phyloP scores from a whole-genome alignment of 1,140 invertebrate species.

The Gerris buenoi region DNA sequence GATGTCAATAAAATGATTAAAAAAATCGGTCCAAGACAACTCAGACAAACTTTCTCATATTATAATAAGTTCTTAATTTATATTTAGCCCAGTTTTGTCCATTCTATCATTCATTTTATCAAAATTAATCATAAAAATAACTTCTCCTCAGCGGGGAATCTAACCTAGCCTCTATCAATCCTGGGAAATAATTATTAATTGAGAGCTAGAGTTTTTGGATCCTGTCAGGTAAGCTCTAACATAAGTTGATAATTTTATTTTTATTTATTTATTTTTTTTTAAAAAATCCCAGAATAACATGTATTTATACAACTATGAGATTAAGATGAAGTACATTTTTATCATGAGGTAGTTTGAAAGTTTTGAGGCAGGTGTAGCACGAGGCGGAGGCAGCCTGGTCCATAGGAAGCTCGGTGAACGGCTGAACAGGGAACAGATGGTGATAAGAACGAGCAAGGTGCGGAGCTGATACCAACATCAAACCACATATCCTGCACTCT shows the following conservation, averaged over 20 bases:
- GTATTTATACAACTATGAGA: conserved; percentile 1
- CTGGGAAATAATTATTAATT: not conserved
- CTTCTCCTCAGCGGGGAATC: no score
- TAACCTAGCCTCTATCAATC: no score
- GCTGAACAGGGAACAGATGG: conserved; percentile 81
- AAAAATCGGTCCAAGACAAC: no score
- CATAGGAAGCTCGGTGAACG: conserved; percentile 50
- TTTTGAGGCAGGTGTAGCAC: conserved; percentile 16
- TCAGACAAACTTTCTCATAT: no score
- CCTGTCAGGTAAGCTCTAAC: not conserved
- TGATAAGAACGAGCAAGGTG: conserved; percentile 94
- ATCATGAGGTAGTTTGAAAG: conserved; percentile 31
- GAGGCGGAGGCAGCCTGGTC: not conserved
- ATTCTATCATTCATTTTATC: no score
- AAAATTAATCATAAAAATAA: no score
- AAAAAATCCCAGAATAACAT: not conserved
- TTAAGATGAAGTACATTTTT: conserved; percentile 43
- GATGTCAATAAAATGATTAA: no score
- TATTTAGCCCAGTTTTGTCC: not conserved
- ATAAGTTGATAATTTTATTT: not conserved
- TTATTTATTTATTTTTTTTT: not conserved
- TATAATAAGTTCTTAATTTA: no score
- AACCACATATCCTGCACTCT: conserved; percentile 85
- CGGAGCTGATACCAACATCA: conserved; percentile 93
- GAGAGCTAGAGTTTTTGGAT: not conserved